Conservation (phyloP, 2,113 vertebrate genomes). For the Pelecanoides urinatrix region DNA sequence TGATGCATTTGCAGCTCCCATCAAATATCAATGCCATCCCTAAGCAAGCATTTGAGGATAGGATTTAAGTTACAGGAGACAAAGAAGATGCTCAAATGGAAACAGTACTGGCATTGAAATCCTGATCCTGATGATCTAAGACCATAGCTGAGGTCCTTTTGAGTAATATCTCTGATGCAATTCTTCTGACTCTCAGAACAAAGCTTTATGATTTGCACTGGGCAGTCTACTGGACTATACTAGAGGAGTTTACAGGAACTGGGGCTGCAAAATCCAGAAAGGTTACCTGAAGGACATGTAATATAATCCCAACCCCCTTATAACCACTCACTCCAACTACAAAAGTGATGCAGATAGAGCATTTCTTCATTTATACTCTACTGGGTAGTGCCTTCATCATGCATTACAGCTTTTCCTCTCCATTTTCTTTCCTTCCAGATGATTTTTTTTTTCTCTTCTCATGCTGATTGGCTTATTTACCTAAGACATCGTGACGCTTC, state of each 20-base stretch:
- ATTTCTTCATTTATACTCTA: background rate
- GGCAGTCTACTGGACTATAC: background rate
- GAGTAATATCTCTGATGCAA: background rate
- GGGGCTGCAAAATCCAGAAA: background rate
- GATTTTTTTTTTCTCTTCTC: background rate
- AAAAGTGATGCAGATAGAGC: background rate
- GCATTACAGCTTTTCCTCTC: background rate
- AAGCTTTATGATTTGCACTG: background rate
- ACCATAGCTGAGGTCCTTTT: background rate
- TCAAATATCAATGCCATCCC: background rate
- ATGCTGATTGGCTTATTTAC: background rate
- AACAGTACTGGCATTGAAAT: background rate
- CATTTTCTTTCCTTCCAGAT: background rate
- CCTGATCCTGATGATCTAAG: background rate
- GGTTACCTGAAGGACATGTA: background rate
- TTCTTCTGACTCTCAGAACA: background rate
- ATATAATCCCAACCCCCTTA: background rate
- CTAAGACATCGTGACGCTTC: background rate
- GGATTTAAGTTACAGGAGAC: constrained; percentile 10
- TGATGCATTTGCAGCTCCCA: background rate
- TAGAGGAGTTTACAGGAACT: background rate
- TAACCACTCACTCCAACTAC: background rate
- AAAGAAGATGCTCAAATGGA: background rate
- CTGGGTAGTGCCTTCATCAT: background rate
- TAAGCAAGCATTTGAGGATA: background rate